These are phyloP conservation scores for Drosophila kohkoa DNA, from an alignment of 1,140 invertebrate genomes.

Conservation along the genomic window DNA sequence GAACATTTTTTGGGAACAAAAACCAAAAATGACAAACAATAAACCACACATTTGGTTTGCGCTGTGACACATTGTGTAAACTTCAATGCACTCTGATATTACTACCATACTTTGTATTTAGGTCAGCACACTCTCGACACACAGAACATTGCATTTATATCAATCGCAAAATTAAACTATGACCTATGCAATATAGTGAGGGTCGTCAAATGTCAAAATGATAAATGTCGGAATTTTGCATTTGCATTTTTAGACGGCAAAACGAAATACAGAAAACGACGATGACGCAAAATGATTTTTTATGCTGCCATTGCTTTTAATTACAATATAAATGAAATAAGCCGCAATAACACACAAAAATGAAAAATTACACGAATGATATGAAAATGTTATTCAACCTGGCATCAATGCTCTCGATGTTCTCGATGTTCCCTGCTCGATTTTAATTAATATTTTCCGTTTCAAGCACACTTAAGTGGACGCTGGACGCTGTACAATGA, in stretches of 20 bases:
- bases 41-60: background rate
- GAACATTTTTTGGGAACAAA: background rate
- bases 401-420: background rate
- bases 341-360: background rate
- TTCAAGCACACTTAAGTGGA: background rate
- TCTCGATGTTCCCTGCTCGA: background rate
- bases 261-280: background rate
- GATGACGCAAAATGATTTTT: background rate
- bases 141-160: background rate
- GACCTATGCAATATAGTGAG: conserved; percentile 12
- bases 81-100: background rate
- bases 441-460: conserved; percentile 29
- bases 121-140: background rate
- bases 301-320: conserved; percentile 2
- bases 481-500: conserved; percentile 4
- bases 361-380: background rate
- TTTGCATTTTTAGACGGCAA: conserved; percentile 26
- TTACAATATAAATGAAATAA: conserved; percentile 8
- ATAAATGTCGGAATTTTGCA: conserved; percentile 38
- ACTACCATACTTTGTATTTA: background rate
- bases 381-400: conserved; percentile 1
- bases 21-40: conserved; percentile 3
- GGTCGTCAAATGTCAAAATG: conserved; percentile 50
- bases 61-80: conserved; percentile 3
- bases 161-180: conserved; percentile 9